These are phyloP conservation scores for Eurois occulta DNA, from an alignment of 2,888 invertebrate genomes.

Conservation along the genomic window DNA sequence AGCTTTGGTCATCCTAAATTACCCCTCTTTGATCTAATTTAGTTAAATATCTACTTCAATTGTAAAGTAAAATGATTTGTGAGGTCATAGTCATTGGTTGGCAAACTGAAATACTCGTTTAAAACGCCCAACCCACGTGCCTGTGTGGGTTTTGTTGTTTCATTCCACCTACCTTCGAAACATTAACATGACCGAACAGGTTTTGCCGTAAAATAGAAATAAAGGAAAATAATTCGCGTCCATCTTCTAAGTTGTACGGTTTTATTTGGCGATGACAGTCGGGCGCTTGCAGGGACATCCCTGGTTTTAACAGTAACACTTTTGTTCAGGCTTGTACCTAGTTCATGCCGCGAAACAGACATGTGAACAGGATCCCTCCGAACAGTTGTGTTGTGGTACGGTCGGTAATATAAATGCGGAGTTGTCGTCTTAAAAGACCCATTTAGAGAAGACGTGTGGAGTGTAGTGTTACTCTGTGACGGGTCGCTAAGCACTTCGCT, in stretches of 20 bases:
- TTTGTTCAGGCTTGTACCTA: constrained; percentile 64
- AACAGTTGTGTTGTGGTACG: constrained; percentile 59
- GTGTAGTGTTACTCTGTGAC: constrained; percentile 58
- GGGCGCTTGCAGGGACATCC: constrained; percentile 47
- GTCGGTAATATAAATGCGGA: constrained; percentile 61
- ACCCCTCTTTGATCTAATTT: constrained; percentile 16
- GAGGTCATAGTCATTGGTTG: constrained; percentile 18
- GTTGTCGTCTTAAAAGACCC: constrained; percentile 57
- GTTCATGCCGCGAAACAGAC: constrained; percentile 57
- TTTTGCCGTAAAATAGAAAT: constrained; percentile 2
- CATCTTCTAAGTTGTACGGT: constrained; percentile 53
- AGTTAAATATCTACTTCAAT: constrained; percentile 29
- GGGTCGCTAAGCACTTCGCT: constrained; percentile 60
- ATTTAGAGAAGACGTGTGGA: constrained; percentile 55
- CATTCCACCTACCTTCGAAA: not conserved
- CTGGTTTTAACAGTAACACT: constrained; percentile 59
- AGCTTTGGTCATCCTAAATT: constrained; percentile 17
- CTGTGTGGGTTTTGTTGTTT: constrained; percentile 5
- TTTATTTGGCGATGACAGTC: constrained; percentile 57
- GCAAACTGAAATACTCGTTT: not conserved
- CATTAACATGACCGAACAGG: not conserved
- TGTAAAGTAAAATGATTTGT: constrained; percentile 18
- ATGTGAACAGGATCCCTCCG: constrained; percentile 65
- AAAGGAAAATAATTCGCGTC: constrained; percentile 35
- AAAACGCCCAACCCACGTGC: constrained; percentile 13